These are phyloP conservation scores for Girardinichthys multiradiatus DNA, from an alignment of 2,113 vertebrate genomes.

Conservation along the genomic window DNA sequence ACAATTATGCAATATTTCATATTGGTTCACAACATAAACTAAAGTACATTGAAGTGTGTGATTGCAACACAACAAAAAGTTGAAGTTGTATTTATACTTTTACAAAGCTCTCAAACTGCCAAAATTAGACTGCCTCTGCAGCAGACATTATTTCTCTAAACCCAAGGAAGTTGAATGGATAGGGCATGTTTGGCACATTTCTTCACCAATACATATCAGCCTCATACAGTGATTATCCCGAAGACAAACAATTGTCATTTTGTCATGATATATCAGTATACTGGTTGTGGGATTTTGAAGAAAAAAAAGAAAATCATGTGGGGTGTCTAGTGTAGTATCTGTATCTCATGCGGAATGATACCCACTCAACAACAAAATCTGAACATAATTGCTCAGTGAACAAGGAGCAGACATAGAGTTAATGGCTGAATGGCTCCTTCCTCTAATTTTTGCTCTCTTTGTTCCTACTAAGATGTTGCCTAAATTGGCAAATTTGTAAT, in stretches of 20 bases:
- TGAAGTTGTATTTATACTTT: too few species aligned
- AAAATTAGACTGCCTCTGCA: background rate
- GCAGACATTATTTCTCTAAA: constrained; percentile 35
- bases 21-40: too few species aligned
- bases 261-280: constrained; percentile 65
- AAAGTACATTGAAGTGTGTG: too few species aligned
- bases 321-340: constrained; percentile 63
- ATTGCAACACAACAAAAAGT: too few species aligned
- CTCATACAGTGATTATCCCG: constrained; percentile 42
- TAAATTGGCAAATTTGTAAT: constrained; percentile 12
- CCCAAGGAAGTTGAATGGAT: constrained; percentile 50
- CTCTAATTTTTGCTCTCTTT: background rate
- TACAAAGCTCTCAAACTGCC: too few species aligned
- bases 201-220: constrained; percentile 54
- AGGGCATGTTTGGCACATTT: constrained; percentile 29
- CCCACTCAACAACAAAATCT: constrained; percentile 62
- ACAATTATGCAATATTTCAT: too few species aligned
- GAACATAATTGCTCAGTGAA: constrained; percentile 71
- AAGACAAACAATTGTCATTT: constrained; percentile 64
- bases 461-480: background rate
- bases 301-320: constrained; percentile 33
- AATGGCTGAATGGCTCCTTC: constrained; percentile 5
- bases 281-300: constrained; percentile 48
- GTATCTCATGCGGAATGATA: constrained; percentile 69
- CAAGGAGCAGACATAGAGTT: constrained; percentile 56